Conservation (phyloP, 2,113 vertebrate species). For the Ptilorrhoa leucosticta region DNA sequence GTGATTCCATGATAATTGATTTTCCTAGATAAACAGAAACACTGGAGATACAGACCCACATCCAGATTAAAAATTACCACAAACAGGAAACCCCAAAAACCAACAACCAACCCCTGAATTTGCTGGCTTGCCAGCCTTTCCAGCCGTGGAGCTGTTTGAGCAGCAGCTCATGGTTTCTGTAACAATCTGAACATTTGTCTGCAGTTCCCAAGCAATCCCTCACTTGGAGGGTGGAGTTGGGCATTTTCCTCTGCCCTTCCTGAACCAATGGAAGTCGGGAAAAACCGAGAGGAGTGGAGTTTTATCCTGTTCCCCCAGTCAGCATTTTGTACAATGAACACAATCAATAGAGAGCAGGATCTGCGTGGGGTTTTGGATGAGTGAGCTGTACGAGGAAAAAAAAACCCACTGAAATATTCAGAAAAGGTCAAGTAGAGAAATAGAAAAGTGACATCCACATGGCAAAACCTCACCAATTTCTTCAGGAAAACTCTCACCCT, state of each 20-base stretch:
- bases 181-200: background rate
- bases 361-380: background rate
- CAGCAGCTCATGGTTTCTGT: background rate
- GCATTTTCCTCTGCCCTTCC: background rate
- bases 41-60: background rate
- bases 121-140: background rate
- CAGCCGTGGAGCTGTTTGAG: background rate
- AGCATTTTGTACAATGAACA: background rate
- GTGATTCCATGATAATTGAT: background rate
- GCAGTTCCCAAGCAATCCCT: background rate
- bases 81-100: background rate
- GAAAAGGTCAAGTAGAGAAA: background rate
- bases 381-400: background rate
- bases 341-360: background rate
- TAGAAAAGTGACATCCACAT: background rate
- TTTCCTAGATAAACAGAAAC: background rate
- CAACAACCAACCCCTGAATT: background rate
- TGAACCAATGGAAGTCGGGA: background rate
- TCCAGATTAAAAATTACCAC: background rate
- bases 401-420: background rate
- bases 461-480: background rate
- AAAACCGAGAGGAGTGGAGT: background rate
- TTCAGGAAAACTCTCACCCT: background rate
- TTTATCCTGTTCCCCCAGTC: background rate
- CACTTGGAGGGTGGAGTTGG: background rate